Base-by-base conservation (phyloP, 2,797 vertebrate genomes). In the Craterocephalus amniculus region DNA sequence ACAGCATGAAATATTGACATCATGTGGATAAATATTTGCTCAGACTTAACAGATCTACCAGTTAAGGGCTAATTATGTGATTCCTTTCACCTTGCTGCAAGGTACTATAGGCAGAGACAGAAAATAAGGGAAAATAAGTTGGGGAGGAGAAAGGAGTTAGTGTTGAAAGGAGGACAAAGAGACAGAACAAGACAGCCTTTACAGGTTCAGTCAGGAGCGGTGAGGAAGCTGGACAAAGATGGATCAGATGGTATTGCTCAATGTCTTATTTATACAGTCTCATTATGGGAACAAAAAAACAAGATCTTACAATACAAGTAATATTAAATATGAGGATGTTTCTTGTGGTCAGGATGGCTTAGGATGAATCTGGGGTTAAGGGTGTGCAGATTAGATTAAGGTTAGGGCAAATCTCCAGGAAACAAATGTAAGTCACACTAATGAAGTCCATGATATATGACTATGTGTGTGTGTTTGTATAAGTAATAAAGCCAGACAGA, bases 401-500 rank as follows among this genome's bases (percentile, higher is more conserved):
- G 20, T 49, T 11, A 22, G 45, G 8, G 45, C 8, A 49, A 11
- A 49, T 22, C 8, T 49, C 2, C n/a, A 49, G 2, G 45, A 22
- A 22, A 49, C n/a, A 22, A 49, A 49, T n/a, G 40, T 20, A 18
- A 43, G 16, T 43, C 14, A 43, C 16, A 43, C 8, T 49, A 49
- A 22, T 49, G 45, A 48, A 48, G 20, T 11, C 45, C 22, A 2
- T n/a, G 43, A n/a, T n/a, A n/a, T 20, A 45, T 45, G n/a, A 22
- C 45, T 48, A 1, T 49, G 45, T 48, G 43, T 48, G 20, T 9
- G 18, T n/a, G 20, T n/a, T n/a, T n/a, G n/a, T n/a, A n/a, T n/a
- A 34, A 76, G 83, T 74, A 76, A 87, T 78, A 77, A 83, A 84
- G 79, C 62, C 64, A 61, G 63, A 78, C 43, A 22, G 72, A 65